phyloP scores from a whole-genome alignment of 35 echinoderm and acorn worm genomes.

The Diadema setosum region DNA sequence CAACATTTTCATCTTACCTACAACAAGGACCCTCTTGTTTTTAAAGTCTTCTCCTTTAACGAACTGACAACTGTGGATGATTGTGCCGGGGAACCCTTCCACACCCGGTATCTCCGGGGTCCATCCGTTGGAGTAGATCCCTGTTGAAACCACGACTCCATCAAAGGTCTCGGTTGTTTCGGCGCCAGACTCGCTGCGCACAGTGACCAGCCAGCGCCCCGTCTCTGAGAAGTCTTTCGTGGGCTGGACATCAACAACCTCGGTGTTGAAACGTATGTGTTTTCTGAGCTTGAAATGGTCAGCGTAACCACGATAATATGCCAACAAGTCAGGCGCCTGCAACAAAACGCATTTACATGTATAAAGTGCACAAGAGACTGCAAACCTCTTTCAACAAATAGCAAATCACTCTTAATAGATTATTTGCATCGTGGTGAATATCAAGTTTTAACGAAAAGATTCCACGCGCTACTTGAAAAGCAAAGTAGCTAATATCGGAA shows the following conservation, averaged over 20 bases:
- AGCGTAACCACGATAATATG: neutral
- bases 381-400: too few species aligned
- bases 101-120: slow-evolving; percentile 12
- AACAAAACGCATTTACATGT: too few species aligned
- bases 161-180: neutral
- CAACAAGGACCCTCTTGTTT: slow-evolving; percentile 41
- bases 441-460: too few species aligned
- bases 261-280: slow-evolving; percentile 24
- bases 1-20: too few species aligned
- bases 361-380: too few species aligned
- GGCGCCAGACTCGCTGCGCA: neutral
- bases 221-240: slow-evolving; percentile 16
- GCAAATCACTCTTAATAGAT: too few species aligned
- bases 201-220: slow-evolving; percentile 22
- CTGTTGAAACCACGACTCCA: slow-evolving; percentile 37
- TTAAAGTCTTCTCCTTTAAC: neutral
- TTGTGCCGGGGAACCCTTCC: slow-evolving; percentile 27
- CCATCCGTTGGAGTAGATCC: neutral
- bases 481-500: too few species aligned
- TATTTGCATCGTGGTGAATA: too few species aligned
- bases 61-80: slow-evolving; percentile 26
- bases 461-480: too few species aligned
- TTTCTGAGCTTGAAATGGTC: slow-evolving; percentile 19
- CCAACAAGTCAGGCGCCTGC: neutral
- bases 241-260: slow-evolving; percentile 12